These are phyloP conservation scores for Sterna hirundo DNA, from an alignment of 2,113 vertebrate genomes.

Conservation along the genomic window DNA sequence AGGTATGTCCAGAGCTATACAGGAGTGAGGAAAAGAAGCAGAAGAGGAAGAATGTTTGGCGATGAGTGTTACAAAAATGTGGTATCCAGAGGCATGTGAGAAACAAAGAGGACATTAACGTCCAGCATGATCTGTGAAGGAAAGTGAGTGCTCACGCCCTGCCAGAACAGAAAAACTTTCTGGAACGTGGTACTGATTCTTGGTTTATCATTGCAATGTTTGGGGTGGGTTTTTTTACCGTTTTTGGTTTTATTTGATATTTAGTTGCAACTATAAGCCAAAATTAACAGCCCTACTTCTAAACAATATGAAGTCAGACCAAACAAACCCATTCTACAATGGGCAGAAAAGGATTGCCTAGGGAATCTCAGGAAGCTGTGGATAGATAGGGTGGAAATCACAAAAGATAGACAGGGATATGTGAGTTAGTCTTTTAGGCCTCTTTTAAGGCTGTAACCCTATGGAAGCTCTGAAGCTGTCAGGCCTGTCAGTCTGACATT, in stretches of 20 bases:
- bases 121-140: not conserved
- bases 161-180: not conserved
- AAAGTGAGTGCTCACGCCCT: not conserved
- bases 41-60: not conserved
- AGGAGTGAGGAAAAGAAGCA: not conserved
- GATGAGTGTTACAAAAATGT: not conserved
- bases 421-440: not conserved
- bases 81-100: not conserved
- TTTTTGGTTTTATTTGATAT: not conserved
- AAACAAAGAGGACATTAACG: not conserved
- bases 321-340: not conserved
- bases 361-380: not conserved
- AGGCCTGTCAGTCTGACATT: not conserved
- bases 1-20: not conserved
- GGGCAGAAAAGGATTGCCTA: not conserved
- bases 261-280: not conserved
- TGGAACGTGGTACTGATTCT: not conserved
- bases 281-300: not conserved
- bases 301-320: not conserved
- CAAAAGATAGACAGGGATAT: not conserved
- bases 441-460: not conserved
- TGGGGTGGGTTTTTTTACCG: accelerated
- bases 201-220: not conserved
- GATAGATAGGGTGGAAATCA: not conserved
- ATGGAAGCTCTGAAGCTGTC: not conserved